phyloP scores from a whole-genome alignment of 2,797 vertebrate species.

The Silurus lanzhouensis region DNA sequence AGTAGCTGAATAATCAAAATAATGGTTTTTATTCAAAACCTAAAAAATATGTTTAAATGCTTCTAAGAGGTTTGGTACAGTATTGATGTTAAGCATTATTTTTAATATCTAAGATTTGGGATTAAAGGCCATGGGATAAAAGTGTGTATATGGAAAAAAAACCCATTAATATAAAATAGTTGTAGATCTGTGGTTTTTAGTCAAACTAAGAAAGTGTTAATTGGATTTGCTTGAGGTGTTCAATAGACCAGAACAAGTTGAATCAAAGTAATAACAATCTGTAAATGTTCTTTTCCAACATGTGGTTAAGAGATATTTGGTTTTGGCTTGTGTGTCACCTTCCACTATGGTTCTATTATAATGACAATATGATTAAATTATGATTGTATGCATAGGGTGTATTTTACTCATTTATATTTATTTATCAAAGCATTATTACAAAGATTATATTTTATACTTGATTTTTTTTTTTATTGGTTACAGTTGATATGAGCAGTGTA shows the following conservation, averaged over 20 bases:
- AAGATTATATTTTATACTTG: slow-evolving; percentile 69
- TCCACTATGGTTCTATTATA: slow-evolving; percentile 43
- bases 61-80: neutral
- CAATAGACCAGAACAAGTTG: neutral
- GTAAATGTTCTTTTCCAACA: neutral
- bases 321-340: slow-evolving; percentile 22
- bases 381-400: slow-evolving; percentile 58
- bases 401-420: slow-evolving; percentile 61
- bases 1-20: slow-evolving; percentile 1
- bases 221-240: neutral
- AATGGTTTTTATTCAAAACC: slow-evolving; percentile 9
- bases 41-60: slow-evolving; percentile 7
- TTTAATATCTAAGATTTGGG: neutral
- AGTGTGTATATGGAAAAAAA: neutral
- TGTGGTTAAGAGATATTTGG: slow-evolving; percentile 43
- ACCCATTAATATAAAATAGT: neutral
- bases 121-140: neutral
- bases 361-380: slow-evolving; percentile 49
- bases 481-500: slow-evolving; percentile 54
- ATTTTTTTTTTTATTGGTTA: slow-evolving; percentile 56
- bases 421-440: slow-evolving; percentile 56
- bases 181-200: neutral
- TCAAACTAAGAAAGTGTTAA: neutral
- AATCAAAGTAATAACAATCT: neutral
- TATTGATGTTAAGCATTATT: neutral